phyloP scores from a whole-genome alignment of 2,888 invertebrate species.

The Junonia oenone region DNA sequence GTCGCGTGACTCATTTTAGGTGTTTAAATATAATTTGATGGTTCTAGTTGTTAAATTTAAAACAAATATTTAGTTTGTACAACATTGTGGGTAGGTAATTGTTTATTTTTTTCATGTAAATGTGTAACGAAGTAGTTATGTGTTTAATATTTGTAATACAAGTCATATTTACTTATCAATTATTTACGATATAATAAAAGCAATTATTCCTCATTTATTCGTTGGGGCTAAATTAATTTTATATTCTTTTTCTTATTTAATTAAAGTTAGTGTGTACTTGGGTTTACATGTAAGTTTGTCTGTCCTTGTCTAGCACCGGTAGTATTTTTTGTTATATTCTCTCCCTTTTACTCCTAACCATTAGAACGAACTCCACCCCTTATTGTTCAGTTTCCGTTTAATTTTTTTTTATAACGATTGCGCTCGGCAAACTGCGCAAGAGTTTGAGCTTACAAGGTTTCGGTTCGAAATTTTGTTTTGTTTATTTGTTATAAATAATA shows the following conservation, averaged over 20 bases:
- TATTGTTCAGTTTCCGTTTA: slow-evolving; percentile 1
- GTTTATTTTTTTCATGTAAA: not conserved
- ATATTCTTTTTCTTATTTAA: too few relatives aligned
- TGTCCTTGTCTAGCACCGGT: slow-evolving; percentile 35
- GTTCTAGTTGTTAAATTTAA: too few relatives aligned
- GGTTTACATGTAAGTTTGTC: slow-evolving; percentile 24
- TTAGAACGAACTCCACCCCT: slow-evolving; percentile 33
- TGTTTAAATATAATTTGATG: not conserved
- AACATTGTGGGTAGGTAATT: too few relatives aligned
- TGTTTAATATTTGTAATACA: not conserved
- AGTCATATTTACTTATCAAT: not conserved
- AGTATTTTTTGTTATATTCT: slow-evolving; percentile 30
- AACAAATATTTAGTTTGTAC: too few relatives aligned
- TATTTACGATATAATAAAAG: too few relatives aligned
- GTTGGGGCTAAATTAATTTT: too few relatives aligned
- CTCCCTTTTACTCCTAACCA: slow-evolving; percentile 32
- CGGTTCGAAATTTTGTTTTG: not conserved
- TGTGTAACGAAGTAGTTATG: not conserved
- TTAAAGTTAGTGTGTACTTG: not conserved
- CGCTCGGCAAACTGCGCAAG: slow-evolving; percentile 11
- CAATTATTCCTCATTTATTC: too few relatives aligned
- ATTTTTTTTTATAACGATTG: slow-evolving; percentile 11
- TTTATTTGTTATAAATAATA: not conserved
- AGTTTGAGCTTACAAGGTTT: slow-evolving; percentile 4
- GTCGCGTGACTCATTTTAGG: not conserved